phyloP scores from a whole-genome alignment of 2,113 vertebrate species.

The Podarcis muralis region DNA sequence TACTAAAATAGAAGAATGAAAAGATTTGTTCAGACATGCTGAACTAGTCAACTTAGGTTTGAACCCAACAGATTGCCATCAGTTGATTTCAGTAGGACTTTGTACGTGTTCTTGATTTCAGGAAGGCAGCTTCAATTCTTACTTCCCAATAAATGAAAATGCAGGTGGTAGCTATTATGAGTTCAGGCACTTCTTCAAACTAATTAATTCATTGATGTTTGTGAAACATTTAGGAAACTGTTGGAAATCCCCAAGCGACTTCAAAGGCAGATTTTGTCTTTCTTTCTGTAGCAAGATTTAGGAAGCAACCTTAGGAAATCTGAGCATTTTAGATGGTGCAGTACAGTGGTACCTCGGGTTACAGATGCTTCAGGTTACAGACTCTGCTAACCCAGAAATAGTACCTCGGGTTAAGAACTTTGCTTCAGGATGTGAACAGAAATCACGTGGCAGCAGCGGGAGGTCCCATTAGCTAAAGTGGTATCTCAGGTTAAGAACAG shows the following conservation, averaged over 20 bases:
- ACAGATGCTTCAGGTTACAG: too few relatives aligned
- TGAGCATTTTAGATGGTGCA: not conserved
- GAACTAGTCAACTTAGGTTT: not conserved
- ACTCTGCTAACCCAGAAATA: too few relatives aligned
- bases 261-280: not conserved
- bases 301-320: not conserved
- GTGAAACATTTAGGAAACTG: not conserved
- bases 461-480: too few relatives aligned
- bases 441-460: too few relatives aligned
- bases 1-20: not conserved
- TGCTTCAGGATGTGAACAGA: too few relatives aligned
- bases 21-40: not conserved
- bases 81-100: not conserved
- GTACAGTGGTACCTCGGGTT: not conserved
- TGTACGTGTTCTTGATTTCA: not conserved
- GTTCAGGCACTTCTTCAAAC: conserved; percentile 5
- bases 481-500: too few relatives aligned
- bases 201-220: conserved; percentile 18
- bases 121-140: not conserved
- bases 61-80: not conserved
- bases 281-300: not conserved
- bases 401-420: too few relatives aligned
- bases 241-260: not conserved
- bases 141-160: not conserved
- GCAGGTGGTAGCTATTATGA: not conserved